A percentile compares a stretch with the other conserved stretches of the same genome.
Evolutionary conservation across 1,140 invertebrate species (phyloP).

Genomic region (Scaptomyza hsui): DNA sequence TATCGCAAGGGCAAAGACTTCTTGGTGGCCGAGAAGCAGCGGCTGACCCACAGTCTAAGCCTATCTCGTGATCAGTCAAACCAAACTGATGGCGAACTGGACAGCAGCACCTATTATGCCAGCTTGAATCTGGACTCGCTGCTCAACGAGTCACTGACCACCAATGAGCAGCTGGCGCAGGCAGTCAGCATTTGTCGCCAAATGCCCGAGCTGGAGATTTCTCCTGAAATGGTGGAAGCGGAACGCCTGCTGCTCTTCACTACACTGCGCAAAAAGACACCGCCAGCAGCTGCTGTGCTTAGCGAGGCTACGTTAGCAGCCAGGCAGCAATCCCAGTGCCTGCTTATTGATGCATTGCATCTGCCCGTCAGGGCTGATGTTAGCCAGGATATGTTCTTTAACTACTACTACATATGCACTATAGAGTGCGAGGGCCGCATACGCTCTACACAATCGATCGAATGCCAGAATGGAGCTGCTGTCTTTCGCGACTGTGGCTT

Average conservation of each 20-base stretch:
- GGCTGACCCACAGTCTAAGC: constrained; percentile 51
- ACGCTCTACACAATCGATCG: constrained; percentile 77
- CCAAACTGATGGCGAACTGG: constrained; percentile 53
- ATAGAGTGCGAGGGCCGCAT: constrained; percentile 71
- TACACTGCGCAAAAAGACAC: constrained; percentile 39
- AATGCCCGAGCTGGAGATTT: constrained; percentile 75
- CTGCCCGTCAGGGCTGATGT: constrained; percentile 65
- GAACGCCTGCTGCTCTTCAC: constrained; percentile 74
- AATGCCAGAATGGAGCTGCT: constrained; percentile 67
- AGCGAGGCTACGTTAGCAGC: constrained; percentile 4
- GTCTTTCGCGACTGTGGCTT: constrained; percentile 73
- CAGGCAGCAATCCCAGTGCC: constrained; percentile 27
- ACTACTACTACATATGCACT: constrained; percentile 80
- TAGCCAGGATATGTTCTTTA: constrained; percentile 77
- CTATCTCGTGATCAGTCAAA: constrained; percentile 54
- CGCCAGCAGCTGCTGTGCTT: background rate
- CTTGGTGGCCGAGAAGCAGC: constrained; percentile 58
- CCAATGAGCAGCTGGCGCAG: constrained; percentile 64
- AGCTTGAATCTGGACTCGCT: constrained; percentile 64
- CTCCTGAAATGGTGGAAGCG: constrained; percentile 78
- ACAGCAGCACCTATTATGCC: constrained; percentile 60
- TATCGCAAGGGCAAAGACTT: constrained; percentile 76
- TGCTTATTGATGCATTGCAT: constrained; percentile 66
- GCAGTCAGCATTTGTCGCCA: constrained; percentile 77
- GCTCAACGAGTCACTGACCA: constrained; percentile 58